These are phyloP conservation scores for Tetraodon nigroviridis DNA, from an alignment of 2,113 vertebrate species.

Conservation along the genomic window DNA sequence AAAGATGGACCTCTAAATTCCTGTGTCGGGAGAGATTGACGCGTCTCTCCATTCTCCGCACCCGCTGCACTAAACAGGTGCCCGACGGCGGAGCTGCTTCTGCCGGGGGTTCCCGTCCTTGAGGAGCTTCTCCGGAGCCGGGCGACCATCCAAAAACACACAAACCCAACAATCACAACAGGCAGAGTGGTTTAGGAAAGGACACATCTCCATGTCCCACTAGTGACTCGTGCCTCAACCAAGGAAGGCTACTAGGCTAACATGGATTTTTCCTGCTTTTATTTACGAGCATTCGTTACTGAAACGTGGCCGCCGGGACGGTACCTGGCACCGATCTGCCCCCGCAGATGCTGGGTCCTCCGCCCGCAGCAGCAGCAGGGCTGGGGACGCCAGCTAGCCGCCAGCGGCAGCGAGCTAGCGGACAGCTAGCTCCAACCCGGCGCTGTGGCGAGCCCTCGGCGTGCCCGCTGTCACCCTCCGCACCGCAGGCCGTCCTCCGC, in stretches of 20 bases:
- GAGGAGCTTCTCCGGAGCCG: background rate
- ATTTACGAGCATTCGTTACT: too few species aligned
- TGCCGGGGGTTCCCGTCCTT: constrained; percentile 5
- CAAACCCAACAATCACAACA: too few species aligned
- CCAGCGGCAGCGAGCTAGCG: constrained; percentile 32
- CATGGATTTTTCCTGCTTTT: background rate
- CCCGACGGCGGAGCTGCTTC: constrained; percentile 1
- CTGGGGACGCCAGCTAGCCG: constrained; percentile 23
- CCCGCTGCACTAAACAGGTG: background rate
- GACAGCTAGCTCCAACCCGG: constrained; percentile 55
- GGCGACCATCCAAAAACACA: background rate
- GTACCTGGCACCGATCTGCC: background rate
- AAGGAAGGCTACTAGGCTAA: constrained; percentile 17
- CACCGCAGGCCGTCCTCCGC: background rate
- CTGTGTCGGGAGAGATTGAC: too few species aligned
- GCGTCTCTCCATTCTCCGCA: too few species aligned
- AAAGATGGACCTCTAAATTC: too few species aligned
- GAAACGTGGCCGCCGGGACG: too few species aligned
- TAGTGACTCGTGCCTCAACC: background rate
- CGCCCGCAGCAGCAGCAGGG: background rate
- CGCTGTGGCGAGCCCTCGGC: constrained; percentile 42
- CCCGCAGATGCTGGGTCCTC: background rate
- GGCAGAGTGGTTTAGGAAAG: too few species aligned
- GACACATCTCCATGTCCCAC: background rate
- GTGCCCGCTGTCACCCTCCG: constrained; percentile 11